These are phyloP conservation scores for Yponomeuta evonymella DNA, from an alignment of 2,888 invertebrate genomes.

Conservation along the genomic window DNA sequence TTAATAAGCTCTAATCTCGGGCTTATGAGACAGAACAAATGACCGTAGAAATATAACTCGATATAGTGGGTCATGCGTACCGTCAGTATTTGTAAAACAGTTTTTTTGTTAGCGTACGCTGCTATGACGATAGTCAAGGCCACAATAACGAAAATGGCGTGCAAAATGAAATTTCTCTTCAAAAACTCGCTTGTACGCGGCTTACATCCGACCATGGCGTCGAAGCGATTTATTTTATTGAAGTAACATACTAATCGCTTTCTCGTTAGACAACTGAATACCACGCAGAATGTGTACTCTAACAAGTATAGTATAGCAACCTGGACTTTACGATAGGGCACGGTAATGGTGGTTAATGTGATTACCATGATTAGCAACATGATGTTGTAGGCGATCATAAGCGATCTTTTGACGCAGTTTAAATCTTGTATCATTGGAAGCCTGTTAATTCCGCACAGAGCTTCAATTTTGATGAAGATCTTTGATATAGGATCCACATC, in stretches of 20 bases:
- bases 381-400: slow-evolving; percentile 29
- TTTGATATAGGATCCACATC: slow-evolving; percentile 40
- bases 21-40: slow-evolving; percentile 41
- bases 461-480: slow-evolving; percentile 33
- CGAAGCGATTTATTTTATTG: slow-evolving; percentile 39
- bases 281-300: slow-evolving; percentile 29
- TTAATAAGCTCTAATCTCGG: slow-evolving; percentile 45
- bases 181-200: slow-evolving; percentile 28
- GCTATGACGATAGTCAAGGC: background rate
- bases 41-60: slow-evolving; percentile 45
- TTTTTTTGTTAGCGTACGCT: background rate
- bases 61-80: slow-evolving; percentile 31
- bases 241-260: slow-evolving; percentile 37
- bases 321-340: background rate
- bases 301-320: slow-evolving; percentile 16
- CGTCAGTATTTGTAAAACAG: slow-evolving; percentile 5
- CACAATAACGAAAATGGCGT: background rate
- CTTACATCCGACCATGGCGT: slow-evolving; percentile 36
- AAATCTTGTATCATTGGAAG: slow-evolving; percentile 31
- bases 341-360: too few species aligned
- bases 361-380: slow-evolving; percentile 16
- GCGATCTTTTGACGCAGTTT: slow-evolving; percentile 24
- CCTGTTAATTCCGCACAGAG: slow-evolving; percentile 36
- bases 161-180: slow-evolving; percentile 5
- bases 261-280: slow-evolving; percentile 32